Evolutionary conservation across 1,140 invertebrate genomes (phyloP), one percentile per base, ranked within the genome.

Genomic region (Ctenoplectra terminalis): DNA sequence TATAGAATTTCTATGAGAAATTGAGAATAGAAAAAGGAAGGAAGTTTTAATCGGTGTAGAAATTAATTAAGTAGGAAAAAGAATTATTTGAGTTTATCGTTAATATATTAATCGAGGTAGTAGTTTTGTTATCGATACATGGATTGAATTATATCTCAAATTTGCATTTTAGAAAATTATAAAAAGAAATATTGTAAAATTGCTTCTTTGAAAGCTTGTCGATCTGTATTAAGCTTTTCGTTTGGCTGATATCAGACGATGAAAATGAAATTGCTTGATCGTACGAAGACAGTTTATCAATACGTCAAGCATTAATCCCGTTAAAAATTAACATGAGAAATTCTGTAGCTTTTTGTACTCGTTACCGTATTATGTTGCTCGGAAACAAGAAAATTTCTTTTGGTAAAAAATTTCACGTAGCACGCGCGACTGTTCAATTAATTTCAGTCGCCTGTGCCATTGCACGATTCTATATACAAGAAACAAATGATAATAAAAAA

Each of bases 361-460:
- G 37, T 43, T 76, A 66, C 17, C 50, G n/a, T n/a, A 23, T 66
- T 5, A 37, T 20, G 15, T 56, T 29, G 9, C 20, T 37, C 6
- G 29, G 15, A 0, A 40, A 37, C 31, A 40, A 17, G 15, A 13
- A 26, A 29, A 64, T 75, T 37, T 52, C 31, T 26, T 29, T 34
- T 17, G 31, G 3, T 17, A 17, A 46, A n/a, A 26, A 75, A 63
- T 61, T 34, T 34, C 26, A 43, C 17, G 17, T 15, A 34, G 9
- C 52, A 9, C 50, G 26, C 63, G 4, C 20, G 63, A n/a, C 40
- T 37, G 46, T 71, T 71, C 66, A 40, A 71, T 78, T 78, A 78
- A 71, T 78, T 70, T 8, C 66, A 9, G 34, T 37, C 40, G 31
- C 17, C 66, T 23, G 26, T 31, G 9, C 20, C 17, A 9, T 43